Evolutionary conservation across 2,888 invertebrate species (phyloP).

Genomic region (Helicoverpa assulta): DNA sequence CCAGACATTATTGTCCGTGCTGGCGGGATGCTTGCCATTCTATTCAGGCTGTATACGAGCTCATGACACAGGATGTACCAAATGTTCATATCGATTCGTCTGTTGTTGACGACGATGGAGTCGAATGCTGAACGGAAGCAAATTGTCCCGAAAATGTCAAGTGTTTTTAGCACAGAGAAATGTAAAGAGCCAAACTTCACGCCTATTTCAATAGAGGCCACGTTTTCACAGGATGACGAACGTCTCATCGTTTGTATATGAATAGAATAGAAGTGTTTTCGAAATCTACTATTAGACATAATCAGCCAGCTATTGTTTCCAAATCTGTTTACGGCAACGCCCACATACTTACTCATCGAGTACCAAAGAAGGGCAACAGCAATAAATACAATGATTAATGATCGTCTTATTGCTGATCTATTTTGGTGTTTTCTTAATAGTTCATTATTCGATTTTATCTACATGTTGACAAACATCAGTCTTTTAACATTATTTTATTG

Average conservation of each 20-base stretch:
- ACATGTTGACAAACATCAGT: constrained; percentile 7
- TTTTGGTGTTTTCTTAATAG: constrained; percentile 52
- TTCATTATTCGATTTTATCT: constrained; percentile 6
- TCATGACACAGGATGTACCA: constrained; percentile 66
- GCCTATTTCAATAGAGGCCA: constrained; percentile 41
- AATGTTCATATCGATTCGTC: constrained; percentile 68
- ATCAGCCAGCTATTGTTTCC: constrained; percentile 76
- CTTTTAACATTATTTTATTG: not conserved
- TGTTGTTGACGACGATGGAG: constrained; percentile 62
- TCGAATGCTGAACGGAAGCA: constrained; percentile 44
- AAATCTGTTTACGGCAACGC: constrained; percentile 72
- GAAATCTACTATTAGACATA: constrained; percentile 63
- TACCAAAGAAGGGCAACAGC: constrained; percentile 70
- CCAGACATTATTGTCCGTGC: constrained; percentile 80
- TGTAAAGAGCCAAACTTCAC: constrained; percentile 43
- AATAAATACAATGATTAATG: constrained; percentile 75
- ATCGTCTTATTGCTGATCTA: constrained; percentile 44
- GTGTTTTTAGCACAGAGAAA: constrained; percentile 49
- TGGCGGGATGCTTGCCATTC: constrained; percentile 79
- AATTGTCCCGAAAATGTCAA: constrained; percentile 50
- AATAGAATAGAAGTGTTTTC: constrained; percentile 62
- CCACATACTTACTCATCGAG: constrained; percentile 74
- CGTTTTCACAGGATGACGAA: constrained; percentile 39
- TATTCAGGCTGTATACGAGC: constrained; percentile 70
- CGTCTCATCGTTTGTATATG: constrained; percentile 42